Evolutionary conservation across 2,113 vertebrate genomes (phyloP).

Genomic region (Reinhardtius hippoglossoides): DNA sequence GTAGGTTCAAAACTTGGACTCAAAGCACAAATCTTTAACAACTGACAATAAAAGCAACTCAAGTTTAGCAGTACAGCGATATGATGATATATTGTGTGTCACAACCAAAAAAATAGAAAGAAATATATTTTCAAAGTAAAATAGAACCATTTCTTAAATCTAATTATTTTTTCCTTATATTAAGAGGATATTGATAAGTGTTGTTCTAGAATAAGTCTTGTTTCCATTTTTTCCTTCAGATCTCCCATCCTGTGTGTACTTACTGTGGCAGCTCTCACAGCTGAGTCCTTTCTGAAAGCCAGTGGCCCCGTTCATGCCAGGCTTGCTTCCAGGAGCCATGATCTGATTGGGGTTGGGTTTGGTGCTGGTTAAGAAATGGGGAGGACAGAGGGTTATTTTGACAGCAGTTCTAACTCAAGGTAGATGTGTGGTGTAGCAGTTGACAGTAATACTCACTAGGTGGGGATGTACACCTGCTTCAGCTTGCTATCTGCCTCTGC

Average conservation of each 20-base stretch:
- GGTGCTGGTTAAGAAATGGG: slow-evolving; percentile 77
- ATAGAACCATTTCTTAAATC: no score
- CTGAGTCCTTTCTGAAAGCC: slow-evolving; percentile 92
- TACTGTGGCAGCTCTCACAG: slow-evolving; percentile 95
- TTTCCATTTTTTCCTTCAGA: no score
- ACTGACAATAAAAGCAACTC: no score
- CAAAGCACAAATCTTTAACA: no score
- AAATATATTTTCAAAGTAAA: no score
- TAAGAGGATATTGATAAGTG: no score
- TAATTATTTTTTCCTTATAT: no score
- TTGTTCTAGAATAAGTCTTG: no score
- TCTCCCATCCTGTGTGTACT: slow-evolving; percentile 69
- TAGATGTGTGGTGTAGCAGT: background rate
- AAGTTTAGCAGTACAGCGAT: no score
- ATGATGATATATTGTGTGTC: no score
- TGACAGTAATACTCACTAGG: slow-evolving; percentile 86
- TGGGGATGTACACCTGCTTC: slow-evolving; percentile 95
- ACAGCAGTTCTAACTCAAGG: background rate
- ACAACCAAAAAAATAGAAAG: no score
- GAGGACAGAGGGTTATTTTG: background rate
- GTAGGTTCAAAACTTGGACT: no score
- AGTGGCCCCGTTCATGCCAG: slow-evolving; percentile 91
- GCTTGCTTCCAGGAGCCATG: slow-evolving; percentile 90
- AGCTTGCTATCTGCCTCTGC: slow-evolving; percentile 94
- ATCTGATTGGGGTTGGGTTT: slow-evolving; percentile 97